phyloP scores from a whole-genome alignment of 1,140 invertebrate species.

The Drosophila prosaltans region DNA sequence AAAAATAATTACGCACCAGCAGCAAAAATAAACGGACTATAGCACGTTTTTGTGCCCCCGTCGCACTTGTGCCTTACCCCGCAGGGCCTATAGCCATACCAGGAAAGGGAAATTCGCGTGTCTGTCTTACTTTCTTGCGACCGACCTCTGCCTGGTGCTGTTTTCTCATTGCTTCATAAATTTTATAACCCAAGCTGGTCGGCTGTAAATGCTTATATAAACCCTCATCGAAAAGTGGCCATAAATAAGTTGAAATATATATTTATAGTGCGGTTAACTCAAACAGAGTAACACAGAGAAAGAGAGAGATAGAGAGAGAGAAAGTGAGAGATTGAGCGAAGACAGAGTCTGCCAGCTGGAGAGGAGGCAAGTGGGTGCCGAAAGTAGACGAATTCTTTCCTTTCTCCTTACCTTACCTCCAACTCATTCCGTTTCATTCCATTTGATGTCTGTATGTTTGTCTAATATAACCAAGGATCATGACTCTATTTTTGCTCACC shows the following conservation, averaged over 20 bases:
- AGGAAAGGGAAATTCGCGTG: conserved; percentile 49
- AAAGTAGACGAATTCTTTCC: too few relatives aligned
- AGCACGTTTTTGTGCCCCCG: conserved; percentile 5
- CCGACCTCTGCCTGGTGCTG: conserved; percentile 25
- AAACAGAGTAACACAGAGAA: background rate
- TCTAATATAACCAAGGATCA: conserved; percentile 6
- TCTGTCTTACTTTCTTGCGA: conserved; percentile 26
- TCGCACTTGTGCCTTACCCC: background rate
- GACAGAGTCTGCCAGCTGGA: conserved; percentile 23
- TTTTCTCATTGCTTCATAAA: conserved; percentile 49
- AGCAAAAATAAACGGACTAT: conserved; percentile 12
- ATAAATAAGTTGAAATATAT: conserved; percentile 78
- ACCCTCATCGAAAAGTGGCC: conserved; percentile 74
- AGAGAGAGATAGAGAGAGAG: background rate
- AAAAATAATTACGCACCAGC: conserved; percentile 77
- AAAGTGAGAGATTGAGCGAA: background rate
- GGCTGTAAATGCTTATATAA: conserved; percentile 75
- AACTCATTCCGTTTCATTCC: background rate
- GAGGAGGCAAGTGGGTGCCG: too few relatives aligned
- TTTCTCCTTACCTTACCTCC: too few relatives aligned
- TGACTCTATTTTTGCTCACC: conserved; percentile 26
- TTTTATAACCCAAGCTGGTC: conserved; percentile 59
- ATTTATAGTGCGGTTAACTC: conserved; percentile 70
- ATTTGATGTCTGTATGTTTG: background rate
- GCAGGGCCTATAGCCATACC: background rate